A percentile compares a stretch with the other conserved stretches of the same genome.
Evolutionary conservation across 2,888 invertebrate genomes (phyloP).

Genomic region (Trimorus sp.): DNA sequence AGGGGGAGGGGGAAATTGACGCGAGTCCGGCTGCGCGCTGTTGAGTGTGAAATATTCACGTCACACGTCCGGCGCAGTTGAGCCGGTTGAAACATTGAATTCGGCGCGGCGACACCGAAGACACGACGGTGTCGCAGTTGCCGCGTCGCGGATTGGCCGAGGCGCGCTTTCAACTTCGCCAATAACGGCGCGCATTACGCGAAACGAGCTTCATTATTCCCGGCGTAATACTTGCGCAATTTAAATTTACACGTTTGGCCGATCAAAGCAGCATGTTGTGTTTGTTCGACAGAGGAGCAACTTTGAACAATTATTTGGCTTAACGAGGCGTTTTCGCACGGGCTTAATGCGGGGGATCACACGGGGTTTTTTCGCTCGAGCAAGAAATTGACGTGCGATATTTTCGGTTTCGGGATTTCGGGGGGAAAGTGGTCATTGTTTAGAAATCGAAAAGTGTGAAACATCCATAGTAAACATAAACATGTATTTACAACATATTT

Average conservation of each 20-base stretch:
- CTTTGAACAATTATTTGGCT: conserved; percentile 47
- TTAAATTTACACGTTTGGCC: conserved; percentile 37
- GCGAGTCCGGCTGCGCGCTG: conserved; percentile 36
- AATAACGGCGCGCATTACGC: conserved; percentile 29
- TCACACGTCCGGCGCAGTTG: conserved; percentile 40
- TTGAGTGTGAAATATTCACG: conserved; percentile 51
- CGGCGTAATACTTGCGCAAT: conserved; percentile 34
- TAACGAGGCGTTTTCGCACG: conserved; percentile 35
- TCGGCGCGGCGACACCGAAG: conserved; percentile 21
- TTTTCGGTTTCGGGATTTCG: no score
- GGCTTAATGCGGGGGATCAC: conserved; percentile 16
- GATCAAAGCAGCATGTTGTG: conserved; percentile 40
- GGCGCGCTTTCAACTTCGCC: conserved; percentile 15
- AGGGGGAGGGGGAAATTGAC: no score
- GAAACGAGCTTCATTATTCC: conserved; percentile 45
- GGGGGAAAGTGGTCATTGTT: no score
- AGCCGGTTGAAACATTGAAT: conserved; percentile 45
- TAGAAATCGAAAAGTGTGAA: no score
- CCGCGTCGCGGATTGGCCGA: conserved; percentile 40
- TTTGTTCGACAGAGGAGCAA: conserved; percentile 27
- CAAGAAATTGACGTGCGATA: neutral
- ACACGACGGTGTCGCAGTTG: conserved; percentile 37
- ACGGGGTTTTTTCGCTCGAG: conserved; percentile 15
- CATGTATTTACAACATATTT: no score
- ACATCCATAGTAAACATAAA: no score